A percentile compares a stretch with the other conserved stretches of the same genome.
phyloP scores from a whole-genome alignment of 2,888 invertebrate genomes.

The Chrysodeixis includens region DNA sequence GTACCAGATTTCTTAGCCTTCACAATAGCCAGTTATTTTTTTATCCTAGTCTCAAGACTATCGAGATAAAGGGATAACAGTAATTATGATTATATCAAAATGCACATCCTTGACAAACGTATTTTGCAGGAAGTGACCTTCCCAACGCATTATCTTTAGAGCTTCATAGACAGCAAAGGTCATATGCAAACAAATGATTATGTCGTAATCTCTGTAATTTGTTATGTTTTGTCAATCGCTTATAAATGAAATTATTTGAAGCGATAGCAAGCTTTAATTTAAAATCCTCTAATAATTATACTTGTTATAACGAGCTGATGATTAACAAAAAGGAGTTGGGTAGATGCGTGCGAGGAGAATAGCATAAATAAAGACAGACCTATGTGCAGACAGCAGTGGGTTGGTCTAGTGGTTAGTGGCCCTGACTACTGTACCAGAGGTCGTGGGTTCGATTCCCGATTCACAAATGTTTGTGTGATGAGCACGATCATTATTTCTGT shows the following conservation, averaged over 20 bases:
- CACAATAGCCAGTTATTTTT: background rate
- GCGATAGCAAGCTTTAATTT: background rate
- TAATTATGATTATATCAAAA: slow-evolving; percentile 45
- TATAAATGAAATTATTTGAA: slow-evolving; percentile 3
- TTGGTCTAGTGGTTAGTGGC: too few species aligned
- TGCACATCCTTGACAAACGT: slow-evolving; percentile 43
- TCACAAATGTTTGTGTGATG: too few species aligned
- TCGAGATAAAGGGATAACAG: slow-evolving; percentile 36
- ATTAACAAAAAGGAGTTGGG: too few species aligned
- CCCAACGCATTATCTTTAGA: slow-evolving; percentile 36
- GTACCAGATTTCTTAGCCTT: background rate
- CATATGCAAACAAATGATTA: slow-evolving; percentile 21
- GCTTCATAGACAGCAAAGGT: slow-evolving; percentile 35
- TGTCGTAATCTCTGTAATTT: slow-evolving; percentile 15
- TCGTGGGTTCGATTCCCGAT: too few species aligned
- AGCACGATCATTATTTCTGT: too few species aligned
- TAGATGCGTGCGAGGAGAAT: too few species aligned
- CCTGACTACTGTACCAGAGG: too few species aligned
- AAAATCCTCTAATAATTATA: background rate
- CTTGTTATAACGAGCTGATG: too few species aligned
- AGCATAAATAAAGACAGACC: too few species aligned
- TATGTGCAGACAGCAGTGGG: too few species aligned
- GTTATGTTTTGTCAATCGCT: slow-evolving; percentile 8
- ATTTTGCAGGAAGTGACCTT: slow-evolving; percentile 41
- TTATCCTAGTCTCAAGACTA: slow-evolving; percentile 13